Evolutionary conservation across 2,113 vertebrate species (phyloP), one percentile per base, ranked within the genome.

Genomic region (Spilogale gracilis): DNA sequence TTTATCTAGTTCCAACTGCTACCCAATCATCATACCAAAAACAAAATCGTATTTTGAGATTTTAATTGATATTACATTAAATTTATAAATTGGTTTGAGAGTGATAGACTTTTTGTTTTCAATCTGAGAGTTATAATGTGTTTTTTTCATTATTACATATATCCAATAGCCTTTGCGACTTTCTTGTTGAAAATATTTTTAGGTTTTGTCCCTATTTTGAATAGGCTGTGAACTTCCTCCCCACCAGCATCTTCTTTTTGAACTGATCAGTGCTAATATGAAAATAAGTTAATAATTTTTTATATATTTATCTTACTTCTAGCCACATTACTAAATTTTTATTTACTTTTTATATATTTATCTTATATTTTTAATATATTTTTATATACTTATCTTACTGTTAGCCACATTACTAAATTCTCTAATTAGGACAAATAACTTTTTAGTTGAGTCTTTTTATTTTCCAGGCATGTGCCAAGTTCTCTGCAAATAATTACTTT

Each of bases 291-390:
- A n/a, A 84, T 56, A 50, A 50, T 23, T 60, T 38, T 85, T 85
- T 50, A n/a, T 69, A 52, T 86, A 56, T 79, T 69, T 95, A 85
- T 69, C 21, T 69, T 69, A 38, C 79, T 80, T 84, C 17, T 84
- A 67, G 20, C 16, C 32, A 78, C 9, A 73, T 84, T 78, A 78
- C 85, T 85, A 50, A 95, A 73, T 89, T 74, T 85, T 85, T 50
- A n/a, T 69, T 43, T 86, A 56, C 69, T 69, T 95, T 85, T 85
- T 50, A n/a, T 69, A 52, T 86, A 56, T 79, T 69, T 95, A 85
- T 69, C 21, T 69, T 69, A 38, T 38, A 38, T 38, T 38, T 38
- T 38, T 38, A 38, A 38, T 38, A 38, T 38, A 38, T 38, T 38
- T 85, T 85, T 50, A n/a, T 69, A 52, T 86, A 56, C 69, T 69